Evolutionary conservation across 2,797 vertebrate genomes (phyloP).

Genomic region (Spondyliosoma cantharus): DNA sequence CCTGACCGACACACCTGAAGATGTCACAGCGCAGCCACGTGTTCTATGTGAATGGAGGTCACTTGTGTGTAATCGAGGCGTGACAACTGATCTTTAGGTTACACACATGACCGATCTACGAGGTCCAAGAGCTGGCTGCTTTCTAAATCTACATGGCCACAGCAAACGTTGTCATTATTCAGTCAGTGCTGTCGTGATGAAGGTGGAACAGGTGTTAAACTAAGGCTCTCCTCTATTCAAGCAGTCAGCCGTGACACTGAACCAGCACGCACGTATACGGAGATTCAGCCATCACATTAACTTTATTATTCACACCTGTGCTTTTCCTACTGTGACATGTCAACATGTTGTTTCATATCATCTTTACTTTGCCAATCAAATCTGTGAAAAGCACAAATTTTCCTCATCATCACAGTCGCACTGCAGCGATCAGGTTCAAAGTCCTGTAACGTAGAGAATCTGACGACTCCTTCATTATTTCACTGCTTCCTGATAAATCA

Average conservation of each 20-base stretch:
- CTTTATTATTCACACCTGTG: neutral
- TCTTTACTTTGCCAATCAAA: neutral
- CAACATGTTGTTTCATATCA: neutral
- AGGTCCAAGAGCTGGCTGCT: neutral
- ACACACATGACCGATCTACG: neutral
- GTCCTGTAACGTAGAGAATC: no score
- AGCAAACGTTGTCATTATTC: neutral
- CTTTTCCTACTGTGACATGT: neutral
- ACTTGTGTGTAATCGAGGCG: constrained; percentile 12
- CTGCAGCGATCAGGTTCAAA: no score
- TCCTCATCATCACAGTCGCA: no score
- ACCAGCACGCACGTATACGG: neutral
- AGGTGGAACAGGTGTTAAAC: neutral
- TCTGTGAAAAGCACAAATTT: neutral
- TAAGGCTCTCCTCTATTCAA: neutral
- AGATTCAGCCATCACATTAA: neutral
- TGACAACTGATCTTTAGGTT: constrained; percentile 11
- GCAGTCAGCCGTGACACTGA: neutral
- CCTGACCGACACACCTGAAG: neutral
- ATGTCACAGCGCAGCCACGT: neutral
- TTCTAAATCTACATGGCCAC: constrained; percentile 1
- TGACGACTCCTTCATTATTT: no score
- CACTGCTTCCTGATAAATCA: no score
- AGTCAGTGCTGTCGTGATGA: neutral
- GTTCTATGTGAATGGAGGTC: constrained; percentile 12